Evolutionary conservation across 2,888 invertebrate genomes (phyloP), one percentile per base, ranked within the genome.

Genomic region (Matsumyia berberina): DNA sequence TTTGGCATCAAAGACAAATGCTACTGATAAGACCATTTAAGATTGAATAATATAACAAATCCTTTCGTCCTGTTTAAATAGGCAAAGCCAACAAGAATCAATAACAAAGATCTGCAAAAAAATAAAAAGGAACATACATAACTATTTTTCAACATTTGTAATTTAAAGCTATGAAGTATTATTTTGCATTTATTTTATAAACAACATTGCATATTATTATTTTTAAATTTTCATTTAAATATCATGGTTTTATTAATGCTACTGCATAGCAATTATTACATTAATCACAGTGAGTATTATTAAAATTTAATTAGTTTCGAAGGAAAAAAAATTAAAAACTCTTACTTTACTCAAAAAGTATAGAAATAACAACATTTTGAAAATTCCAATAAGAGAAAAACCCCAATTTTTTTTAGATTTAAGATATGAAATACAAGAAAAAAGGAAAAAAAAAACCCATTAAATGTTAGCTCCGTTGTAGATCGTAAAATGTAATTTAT

Each of bases 401-500:
- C 19, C 24, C 33, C 42, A 66, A 19, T 57, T 24, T 49, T 80
- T 57, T 60, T 39, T 74, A 79, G 67, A 64, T 37, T 24, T 72
- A 74, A 74, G 53, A 2, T 37, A 60, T 12, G 11, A 33, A 33
- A 19, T 8, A 49, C 19, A 31, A 29, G n/a, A 53, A 24, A 60
- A 67, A 66, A 72, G 33, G n/a, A 46, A 72, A 60, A 70, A 81
- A 57, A 29, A 62, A 81, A 77, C 80, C 72, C 81, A 86, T 81
- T 81, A 55, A 76, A 81, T 81, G 81, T 81, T 86, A 86, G 72
- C 86, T 72, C 81, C 76, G 77, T 86, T 85, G 80, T 85, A 85
- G 85, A 74, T 80, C 80, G 80, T 85, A 74, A 70, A 64, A 81
- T 86, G 86, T 86, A 86, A 86, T 86, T 81, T 86, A 81, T 86